These are phyloP conservation scores for Macrosiphum euphorbiae DNA, from an alignment of 2,888 invertebrate genomes.

Conservation along the genomic window DNA sequence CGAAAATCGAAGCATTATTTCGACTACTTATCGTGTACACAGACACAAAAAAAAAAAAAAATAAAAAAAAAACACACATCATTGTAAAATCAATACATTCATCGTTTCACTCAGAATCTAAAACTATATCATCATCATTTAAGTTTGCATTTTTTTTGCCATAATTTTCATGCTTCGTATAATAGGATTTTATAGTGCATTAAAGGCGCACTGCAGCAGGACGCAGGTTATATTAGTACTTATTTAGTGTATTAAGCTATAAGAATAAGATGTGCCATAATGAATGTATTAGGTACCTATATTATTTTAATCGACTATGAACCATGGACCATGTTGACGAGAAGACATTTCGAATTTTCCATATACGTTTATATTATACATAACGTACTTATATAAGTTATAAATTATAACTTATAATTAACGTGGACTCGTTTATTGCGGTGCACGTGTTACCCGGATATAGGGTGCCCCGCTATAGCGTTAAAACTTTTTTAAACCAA, in stretches of 20 bases:
- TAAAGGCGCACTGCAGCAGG: background rate
- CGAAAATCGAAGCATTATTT: too few species aligned
- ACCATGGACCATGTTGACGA: background rate
- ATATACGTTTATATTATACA: background rate
- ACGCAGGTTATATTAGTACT: background rate
- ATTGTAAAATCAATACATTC: too few species aligned
- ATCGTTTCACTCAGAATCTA: too few species aligned
- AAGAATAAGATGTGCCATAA: background rate
- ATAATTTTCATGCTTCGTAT: background rate
- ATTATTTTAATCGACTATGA: background rate
- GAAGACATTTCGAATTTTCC: background rate
- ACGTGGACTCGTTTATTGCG: background rate
- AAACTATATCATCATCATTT: background rate
- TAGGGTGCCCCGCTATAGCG: background rate
- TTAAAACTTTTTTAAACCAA: conserved; percentile 5
- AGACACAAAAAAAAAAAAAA: too few species aligned
- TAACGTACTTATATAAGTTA: background rate
- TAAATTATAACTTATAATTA: background rate
- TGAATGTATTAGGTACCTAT: background rate
- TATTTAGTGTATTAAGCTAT: background rate
- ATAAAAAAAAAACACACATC: too few species aligned
- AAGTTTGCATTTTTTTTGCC: background rate
- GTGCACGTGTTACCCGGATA: conserved; percentile 1
- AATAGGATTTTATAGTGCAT: background rate
- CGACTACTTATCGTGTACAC: too few species aligned